A percentile compares a stretch with the other conserved stretches of the same genome.
Conservation (phyloP, 2,797 vertebrate species). For the Poliocrania exsul region DNA sequence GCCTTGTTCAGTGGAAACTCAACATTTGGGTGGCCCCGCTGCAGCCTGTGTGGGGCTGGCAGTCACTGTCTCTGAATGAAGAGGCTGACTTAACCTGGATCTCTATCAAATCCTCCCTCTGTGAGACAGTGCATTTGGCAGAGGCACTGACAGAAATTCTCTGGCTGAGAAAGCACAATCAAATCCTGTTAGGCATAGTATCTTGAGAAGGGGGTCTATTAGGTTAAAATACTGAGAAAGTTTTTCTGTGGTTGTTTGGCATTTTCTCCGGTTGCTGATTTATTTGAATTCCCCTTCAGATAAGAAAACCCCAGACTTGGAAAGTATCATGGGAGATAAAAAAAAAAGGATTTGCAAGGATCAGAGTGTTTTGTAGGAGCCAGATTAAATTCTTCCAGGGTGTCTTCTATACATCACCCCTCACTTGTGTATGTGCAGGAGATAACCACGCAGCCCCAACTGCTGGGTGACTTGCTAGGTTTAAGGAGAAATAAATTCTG, state of each 20-base stretch:
- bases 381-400: not conserved
- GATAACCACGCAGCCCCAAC: not conserved
- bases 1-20: constrained; percentile 60
- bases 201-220: not conserved
- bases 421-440: not conserved
- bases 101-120: constrained; percentile 32
- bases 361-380: not conserved
- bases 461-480: not conserved
- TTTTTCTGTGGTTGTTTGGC: not conserved
- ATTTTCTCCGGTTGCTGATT: not conserved
- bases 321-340: not conserved
- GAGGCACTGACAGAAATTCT: constrained; percentile 35
- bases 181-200: constrained; percentile 9
- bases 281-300: constrained; percentile 14
- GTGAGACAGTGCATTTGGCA: not conserved
- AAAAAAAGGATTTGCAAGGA: not conserved
- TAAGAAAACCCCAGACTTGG: not conserved
- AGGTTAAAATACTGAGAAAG: not conserved
- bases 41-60: constrained; percentile 59
- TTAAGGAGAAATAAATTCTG: not conserved
- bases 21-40: constrained; percentile 53
- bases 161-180: not conserved
- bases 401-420: not conserved
- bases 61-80: constrained; percentile 13
- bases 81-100: constrained; percentile 47